These are phyloP conservation scores for Papilio polytes DNA, from an alignment of 1,140 invertebrate species.

Conservation along the genomic window DNA sequence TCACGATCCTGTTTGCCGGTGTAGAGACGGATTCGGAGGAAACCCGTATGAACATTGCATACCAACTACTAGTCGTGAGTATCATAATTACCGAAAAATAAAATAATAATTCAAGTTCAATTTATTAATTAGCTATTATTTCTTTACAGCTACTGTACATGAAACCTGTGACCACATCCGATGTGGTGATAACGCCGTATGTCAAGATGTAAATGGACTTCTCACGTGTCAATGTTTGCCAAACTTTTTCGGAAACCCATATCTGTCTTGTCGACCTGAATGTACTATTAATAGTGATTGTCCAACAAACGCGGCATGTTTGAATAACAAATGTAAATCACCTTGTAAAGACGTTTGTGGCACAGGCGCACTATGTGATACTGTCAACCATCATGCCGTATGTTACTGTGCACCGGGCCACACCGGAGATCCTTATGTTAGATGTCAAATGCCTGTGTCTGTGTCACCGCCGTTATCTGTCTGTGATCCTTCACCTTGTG, in stretches of 20 bases:
- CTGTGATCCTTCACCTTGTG: constrained; percentile 91
- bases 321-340: constrained; percentile 92
- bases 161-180: constrained; percentile 88
- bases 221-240: constrained; percentile 87
- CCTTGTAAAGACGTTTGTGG: constrained; percentile 92
- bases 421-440: constrained; percentile 91
- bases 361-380: constrained; percentile 89
- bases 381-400: constrained; percentile 90
- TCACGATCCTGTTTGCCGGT: constrained; percentile 91
- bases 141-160: constrained; percentile 78
- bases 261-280: constrained; percentile 89
- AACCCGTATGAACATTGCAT: constrained; percentile 93
- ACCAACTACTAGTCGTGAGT: constrained; percentile 76
- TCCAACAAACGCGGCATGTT: constrained; percentile 87
- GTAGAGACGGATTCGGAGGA: constrained; percentile 88
- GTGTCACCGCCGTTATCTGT: constrained; percentile 81
- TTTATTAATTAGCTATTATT: constrained; percentile 28
- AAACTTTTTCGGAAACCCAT: constrained; percentile 90
- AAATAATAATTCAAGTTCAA: constrained; percentile 28
- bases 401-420: constrained; percentile 90
- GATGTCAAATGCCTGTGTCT: constrained; percentile 85
- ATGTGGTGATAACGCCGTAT: constrained; percentile 91
- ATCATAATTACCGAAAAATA: constrained; percentile 34
- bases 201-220: constrained; percentile 85
- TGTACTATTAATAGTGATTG: constrained; percentile 93